Conservation (phyloP, 2,797 vertebrate genomes). For the Diplodus puntazzo region DNA sequence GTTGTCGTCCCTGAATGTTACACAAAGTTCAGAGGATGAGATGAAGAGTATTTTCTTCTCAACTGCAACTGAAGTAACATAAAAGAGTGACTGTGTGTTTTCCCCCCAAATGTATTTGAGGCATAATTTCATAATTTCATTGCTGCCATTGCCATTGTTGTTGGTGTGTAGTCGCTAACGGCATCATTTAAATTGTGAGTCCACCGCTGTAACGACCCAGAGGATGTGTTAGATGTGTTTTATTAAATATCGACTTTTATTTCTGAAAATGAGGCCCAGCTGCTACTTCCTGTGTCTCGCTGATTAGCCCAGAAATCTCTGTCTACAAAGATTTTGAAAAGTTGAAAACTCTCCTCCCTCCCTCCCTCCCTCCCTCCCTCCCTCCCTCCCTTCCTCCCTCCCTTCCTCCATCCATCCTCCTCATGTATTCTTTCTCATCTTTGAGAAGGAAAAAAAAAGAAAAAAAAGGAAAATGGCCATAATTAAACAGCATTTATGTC, state of each 20-base stretch:
- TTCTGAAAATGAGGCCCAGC: background rate
- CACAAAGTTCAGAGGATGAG: too few species aligned
- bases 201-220: too few species aligned
- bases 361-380: background rate
- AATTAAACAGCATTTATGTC: conserved; percentile 78
- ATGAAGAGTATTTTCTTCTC: too few species aligned
- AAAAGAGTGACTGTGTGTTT: too few species aligned
- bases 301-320: conserved; percentile 10
- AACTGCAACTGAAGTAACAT: too few species aligned
- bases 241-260: background rate
- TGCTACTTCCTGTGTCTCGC: background rate
- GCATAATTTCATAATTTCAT: background rate
- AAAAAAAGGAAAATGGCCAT: conserved; percentile 58
- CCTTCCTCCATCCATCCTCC: conserved; percentile 3
- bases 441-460: conserved; percentile 57
- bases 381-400: background rate
- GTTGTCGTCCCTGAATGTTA: too few species aligned
- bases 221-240: background rate
- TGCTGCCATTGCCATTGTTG: background rate
- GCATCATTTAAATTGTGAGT: background rate
- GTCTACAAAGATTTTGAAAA: conserved; percentile 25
- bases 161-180: background rate
- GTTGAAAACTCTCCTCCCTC: conserved; percentile 6
- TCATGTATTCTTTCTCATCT: conserved; percentile 42
- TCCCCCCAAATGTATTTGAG: too few species aligned